These are phyloP conservation scores for Scytalopus superciliaris DNA, from an alignment of 2,113 vertebrate species.

Conservation along the genomic window DNA sequence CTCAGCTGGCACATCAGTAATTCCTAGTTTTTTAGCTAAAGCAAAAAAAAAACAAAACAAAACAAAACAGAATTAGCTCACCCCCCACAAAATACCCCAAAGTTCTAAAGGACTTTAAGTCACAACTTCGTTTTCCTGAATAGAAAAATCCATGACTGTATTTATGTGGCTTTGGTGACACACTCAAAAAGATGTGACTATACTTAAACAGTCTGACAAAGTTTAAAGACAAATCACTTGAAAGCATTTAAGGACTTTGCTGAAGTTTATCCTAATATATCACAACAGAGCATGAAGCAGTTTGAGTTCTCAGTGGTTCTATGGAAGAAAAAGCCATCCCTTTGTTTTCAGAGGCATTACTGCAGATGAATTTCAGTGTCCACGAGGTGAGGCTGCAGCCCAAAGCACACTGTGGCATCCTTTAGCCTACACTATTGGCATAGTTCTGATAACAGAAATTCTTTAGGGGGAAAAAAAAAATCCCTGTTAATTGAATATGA, in stretches of 20 bases:
- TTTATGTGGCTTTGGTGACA: neutral
- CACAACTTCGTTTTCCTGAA: neutral
- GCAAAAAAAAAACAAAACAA: neutral
- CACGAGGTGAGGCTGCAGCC: neutral
- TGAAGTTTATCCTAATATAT: neutral
- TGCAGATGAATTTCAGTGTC: neutral
- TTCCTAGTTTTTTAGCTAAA: conserved; percentile 84
- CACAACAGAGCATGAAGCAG: neutral
- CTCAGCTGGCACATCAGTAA: conserved; percentile 84
- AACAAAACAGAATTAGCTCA: conserved; percentile 33
- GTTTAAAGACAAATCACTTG: neutral
- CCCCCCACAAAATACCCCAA: neutral
- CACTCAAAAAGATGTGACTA: neutral
- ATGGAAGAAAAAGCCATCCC: neutral
- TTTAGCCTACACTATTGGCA: neutral
- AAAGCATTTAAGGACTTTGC: neutral
- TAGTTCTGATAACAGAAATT: neutral
- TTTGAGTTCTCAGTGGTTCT: neutral
- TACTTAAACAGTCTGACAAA: neutral
- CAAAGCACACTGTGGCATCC: neutral
- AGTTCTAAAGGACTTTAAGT: neutral
- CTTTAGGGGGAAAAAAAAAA: neutral
- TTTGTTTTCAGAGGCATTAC: neutral
- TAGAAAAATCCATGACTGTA: neutral
- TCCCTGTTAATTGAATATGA: neutral